A percentile compares a stretch with the other conserved stretches of the same genome.
These are phyloP conservation scores for Cremastobaeus sp. DNA, from an alignment of 2,888 invertebrate genomes.

Conservation along the genomic window DNA sequence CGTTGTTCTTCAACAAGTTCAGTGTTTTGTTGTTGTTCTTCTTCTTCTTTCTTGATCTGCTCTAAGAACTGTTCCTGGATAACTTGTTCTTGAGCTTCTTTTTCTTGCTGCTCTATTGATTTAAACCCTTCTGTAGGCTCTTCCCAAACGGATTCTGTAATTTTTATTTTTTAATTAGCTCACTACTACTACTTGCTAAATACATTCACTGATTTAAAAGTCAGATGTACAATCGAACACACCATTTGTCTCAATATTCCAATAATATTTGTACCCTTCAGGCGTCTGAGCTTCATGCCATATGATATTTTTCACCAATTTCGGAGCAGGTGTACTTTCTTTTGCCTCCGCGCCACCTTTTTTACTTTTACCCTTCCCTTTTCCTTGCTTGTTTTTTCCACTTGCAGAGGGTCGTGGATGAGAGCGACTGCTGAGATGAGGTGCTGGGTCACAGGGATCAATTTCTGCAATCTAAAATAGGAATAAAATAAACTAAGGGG, in stretches of 20 bases:
- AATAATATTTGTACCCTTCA: constrained; percentile 90
- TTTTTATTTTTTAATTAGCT: constrained; percentile 18
- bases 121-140: constrained; percentile 86
- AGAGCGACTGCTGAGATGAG: constrained; percentile 27
- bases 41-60: constrained; percentile 79
- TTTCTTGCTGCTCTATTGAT: constrained; percentile 83
- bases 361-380: constrained; percentile 70
- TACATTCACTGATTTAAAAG: neutral
- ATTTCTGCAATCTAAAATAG: constrained; percentile 59
- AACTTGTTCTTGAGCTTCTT: constrained; percentile 79
- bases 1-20: constrained; percentile 74
- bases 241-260: constrained; percentile 92
- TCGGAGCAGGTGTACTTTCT: constrained; percentile 57
- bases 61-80: constrained; percentile 78
- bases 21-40: constrained; percentile 77
- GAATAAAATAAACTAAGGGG: constrained; percentile 71
- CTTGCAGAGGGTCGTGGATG: constrained; percentile 32
- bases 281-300: constrained; percentile 91
- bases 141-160: constrained; percentile 87
- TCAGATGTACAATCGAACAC: constrained; percentile 59
- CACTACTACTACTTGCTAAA: neutral
- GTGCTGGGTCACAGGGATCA: constrained; percentile 71
- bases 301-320: constrained; percentile 76
- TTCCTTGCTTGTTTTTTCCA: constrained; percentile 64
- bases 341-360: constrained; percentile 66